Evolutionary conservation across 2,888 invertebrate species (phyloP).

Genomic region (Athalia circularis): DNA sequence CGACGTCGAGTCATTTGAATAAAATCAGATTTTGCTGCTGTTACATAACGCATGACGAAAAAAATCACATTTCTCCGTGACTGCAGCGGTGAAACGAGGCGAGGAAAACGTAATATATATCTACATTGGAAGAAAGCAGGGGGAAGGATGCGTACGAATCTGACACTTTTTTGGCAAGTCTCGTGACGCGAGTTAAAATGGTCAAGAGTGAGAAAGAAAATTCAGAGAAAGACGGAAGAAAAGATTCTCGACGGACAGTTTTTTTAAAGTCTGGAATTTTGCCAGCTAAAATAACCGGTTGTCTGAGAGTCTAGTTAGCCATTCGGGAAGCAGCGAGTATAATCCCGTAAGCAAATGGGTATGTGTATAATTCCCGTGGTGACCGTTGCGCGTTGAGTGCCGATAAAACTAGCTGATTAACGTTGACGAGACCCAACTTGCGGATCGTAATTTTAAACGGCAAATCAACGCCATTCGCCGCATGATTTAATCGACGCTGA

Average conservation of each 20-base stretch:
- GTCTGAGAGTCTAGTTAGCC: constrained; percentile 35
- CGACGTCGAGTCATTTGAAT: too few relatives aligned
- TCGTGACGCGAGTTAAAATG: background rate
- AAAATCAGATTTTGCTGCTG: too few relatives aligned
- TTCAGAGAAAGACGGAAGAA: background rate
- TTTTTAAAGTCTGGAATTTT: constrained; percentile 30
- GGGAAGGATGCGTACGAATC: too few relatives aligned
- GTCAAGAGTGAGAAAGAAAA: background rate
- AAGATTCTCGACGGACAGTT: background rate
- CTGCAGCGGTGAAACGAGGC: too few relatives aligned
- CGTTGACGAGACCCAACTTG: constrained; percentile 24
- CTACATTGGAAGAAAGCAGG: too few relatives aligned
- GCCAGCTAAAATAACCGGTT: constrained; percentile 42
- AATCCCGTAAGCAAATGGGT: constrained; percentile 5
- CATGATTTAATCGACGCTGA: too few relatives aligned
- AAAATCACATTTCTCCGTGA: too few relatives aligned
- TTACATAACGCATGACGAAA: too few relatives aligned
- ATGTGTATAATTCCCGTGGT: background rate
- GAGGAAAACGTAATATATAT: too few relatives aligned
- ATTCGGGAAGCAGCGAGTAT: background rate
- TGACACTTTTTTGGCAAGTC: background rate
- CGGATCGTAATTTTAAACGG: too few relatives aligned
- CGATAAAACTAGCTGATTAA: constrained; percentile 33
- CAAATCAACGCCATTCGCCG: too few relatives aligned
- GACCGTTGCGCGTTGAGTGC: background rate